Conservation (phyloP, 2,113 vertebrate genomes). For the Zingel zingel region DNA sequence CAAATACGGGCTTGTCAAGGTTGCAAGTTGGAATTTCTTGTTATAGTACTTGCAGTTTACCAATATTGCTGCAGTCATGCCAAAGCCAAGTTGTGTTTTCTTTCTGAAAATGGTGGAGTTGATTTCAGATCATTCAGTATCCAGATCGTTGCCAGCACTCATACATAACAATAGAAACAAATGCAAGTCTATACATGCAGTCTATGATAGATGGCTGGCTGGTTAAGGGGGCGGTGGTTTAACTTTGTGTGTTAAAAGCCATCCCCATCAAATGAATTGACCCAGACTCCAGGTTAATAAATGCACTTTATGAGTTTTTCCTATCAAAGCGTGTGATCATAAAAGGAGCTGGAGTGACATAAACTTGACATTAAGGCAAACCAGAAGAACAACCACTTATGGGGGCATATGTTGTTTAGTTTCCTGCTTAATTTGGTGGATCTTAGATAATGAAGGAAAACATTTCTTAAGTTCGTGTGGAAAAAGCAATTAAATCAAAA, state of each 20-base stretch:
- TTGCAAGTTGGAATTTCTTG: conserved; percentile 58
- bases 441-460: conserved; percentile 63
- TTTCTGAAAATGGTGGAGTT: not conserved
- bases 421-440: conserved; percentile 69
- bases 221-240: conserved; percentile 43
- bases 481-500: conserved; percentile 6
- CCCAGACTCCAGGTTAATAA: conserved; percentile 75
- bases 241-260: conserved; percentile 81
- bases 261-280: conserved; percentile 77
- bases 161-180: not conserved
- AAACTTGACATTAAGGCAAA: conserved; percentile 65
- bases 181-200: not conserved
- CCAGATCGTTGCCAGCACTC: not conserved
- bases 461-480: conserved; percentile 47
- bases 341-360: conserved; percentile 70
- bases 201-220: conserved; percentile 22
- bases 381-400: conserved; percentile 52
- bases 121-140: conserved; percentile 2
- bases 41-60: conserved; percentile 30
- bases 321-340: conserved; percentile 70
- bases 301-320: conserved; percentile 78
- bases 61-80: conserved; percentile 9
- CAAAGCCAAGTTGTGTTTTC: conserved; percentile 16
- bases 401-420: conserved; percentile 50
- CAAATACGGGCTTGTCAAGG: conserved; percentile 51